Evolutionary conservation across 2,888 invertebrate species (phyloP).

Genomic region (Chouioia cunea): DNA sequence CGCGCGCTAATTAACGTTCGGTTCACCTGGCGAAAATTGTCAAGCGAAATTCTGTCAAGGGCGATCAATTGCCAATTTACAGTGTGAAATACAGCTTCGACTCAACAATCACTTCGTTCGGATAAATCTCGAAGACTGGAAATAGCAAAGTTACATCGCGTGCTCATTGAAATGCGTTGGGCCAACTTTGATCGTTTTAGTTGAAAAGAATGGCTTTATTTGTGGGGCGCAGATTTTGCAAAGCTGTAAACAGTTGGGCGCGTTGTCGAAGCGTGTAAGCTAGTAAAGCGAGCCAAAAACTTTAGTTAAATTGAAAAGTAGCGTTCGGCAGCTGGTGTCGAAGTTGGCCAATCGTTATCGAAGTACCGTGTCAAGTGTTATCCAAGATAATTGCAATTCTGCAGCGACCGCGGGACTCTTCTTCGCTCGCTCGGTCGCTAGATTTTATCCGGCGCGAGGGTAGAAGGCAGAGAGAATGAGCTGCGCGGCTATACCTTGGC

Average conservation of each 20-base stretch:
- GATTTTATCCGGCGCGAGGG: background rate
- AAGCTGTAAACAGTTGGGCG: background rate
- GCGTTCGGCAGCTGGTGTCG: constrained; percentile 28
- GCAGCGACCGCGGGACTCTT: constrained; percentile 11
- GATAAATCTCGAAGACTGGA: too few species aligned
- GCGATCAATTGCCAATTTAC: too few species aligned
- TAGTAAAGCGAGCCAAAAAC: constrained; percentile 25
- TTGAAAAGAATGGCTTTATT: background rate
- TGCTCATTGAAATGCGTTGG: too few species aligned
- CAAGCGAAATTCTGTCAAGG: too few species aligned
- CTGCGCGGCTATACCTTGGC: too few species aligned
- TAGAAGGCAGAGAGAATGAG: too few species aligned
- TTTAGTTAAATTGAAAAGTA: constrained; percentile 48
- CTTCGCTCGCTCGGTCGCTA: background rate
- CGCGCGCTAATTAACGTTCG: too few species aligned
- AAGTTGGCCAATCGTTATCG: constrained; percentile 48
- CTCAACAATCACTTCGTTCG: too few species aligned
- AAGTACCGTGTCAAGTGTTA: constrained; percentile 48
- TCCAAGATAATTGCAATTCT: constrained; percentile 49
- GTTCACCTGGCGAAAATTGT: too few species aligned
- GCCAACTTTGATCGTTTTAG: too few species aligned
- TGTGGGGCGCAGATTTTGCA: background rate
- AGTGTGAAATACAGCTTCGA: too few species aligned
- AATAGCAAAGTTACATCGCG: too few species aligned
- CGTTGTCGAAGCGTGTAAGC: background rate